These are phyloP conservation scores for Scylla paramamosain DNA, from an alignment of 1,140 invertebrate genomes.

Conservation along the genomic window DNA sequence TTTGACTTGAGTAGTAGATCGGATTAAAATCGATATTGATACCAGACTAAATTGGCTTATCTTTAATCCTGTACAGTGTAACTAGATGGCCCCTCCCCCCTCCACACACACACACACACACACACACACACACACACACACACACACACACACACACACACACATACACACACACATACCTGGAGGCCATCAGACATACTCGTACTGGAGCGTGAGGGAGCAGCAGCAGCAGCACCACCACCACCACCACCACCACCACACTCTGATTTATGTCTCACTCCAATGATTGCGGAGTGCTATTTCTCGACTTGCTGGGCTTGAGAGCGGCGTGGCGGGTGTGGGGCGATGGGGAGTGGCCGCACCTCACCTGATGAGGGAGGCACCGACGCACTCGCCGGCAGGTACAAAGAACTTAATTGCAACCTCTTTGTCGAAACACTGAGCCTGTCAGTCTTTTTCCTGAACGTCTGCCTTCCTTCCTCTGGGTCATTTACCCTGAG, in stretches of 20 bases:
- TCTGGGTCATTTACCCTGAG: too few relatives aligned
- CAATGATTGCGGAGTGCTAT: background rate
- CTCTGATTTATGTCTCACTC: slow-evolving; percentile 12
- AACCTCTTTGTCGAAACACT: background rate
- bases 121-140: background rate
- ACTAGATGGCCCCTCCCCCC: background rate
- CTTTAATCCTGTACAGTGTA: background rate
- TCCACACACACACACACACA: slow-evolving; percentile 13
- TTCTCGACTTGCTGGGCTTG: background rate
- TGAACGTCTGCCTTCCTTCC: too few relatives aligned
- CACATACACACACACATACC: too few relatives aligned
- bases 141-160: too few relatives aligned
- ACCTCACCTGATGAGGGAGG: background rate
- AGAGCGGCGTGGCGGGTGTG: too few relatives aligned
- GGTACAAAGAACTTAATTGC: slow-evolving; percentile 22
- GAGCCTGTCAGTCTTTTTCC: too few relatives aligned
- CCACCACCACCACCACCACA: background rate
- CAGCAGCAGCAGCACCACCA: too few relatives aligned
- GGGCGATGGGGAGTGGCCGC: background rate
- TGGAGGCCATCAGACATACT: too few relatives aligned
- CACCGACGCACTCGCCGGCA: background rate
- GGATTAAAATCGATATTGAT: too few relatives aligned
- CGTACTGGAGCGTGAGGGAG: too few relatives aligned
- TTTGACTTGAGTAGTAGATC: too few relatives aligned
- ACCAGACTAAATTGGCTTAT: too few relatives aligned